These are phyloP conservation scores for Diadegma fenestrale DNA, from an alignment of 2,888 invertebrate genomes.

Conservation along the genomic window DNA sequence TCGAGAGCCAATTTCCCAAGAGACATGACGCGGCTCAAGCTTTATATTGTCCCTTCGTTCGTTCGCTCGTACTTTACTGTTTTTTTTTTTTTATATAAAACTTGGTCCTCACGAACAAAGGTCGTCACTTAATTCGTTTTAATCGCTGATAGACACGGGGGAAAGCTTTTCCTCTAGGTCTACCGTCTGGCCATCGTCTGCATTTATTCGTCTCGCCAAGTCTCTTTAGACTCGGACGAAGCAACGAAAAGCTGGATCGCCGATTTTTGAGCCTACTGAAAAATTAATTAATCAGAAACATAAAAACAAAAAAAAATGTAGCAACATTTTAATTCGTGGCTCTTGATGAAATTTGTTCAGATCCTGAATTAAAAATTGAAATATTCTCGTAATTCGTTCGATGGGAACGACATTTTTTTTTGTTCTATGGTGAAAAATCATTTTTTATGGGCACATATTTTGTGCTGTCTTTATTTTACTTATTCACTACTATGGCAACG, in stretches of 20 bases:
- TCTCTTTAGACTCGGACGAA: conserved; percentile 24
- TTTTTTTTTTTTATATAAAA: conserved; percentile 12
- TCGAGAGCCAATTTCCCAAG: conserved; percentile 49
- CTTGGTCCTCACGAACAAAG: conserved; percentile 55
- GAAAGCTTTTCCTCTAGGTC: background rate
- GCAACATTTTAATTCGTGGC: conserved; percentile 47
- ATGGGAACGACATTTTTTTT: background rate
- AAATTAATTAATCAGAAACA: conserved; percentile 1
- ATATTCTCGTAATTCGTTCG: too few species aligned
- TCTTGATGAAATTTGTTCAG: background rate
- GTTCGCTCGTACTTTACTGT: background rate
- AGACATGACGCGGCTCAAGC: conserved; percentile 35
- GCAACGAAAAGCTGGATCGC: conserved; percentile 28
- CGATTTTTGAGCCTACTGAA: conserved; percentile 2
- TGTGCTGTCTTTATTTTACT: background rate
- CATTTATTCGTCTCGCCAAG: conserved; percentile 26
- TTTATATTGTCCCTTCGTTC: conserved; percentile 22
- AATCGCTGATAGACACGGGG: conserved; percentile 53
- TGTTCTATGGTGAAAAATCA: background rate
- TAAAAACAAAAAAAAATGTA: conserved; percentile 21
- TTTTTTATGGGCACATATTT: background rate
- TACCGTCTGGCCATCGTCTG: conserved; percentile 4
- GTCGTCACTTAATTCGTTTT: conserved; percentile 55
- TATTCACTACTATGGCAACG: background rate
- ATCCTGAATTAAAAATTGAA: background rate